Evolutionary conservation across 2,113 vertebrate genomes (phyloP).

Genomic region (Leptodactylus fuscus): DNA sequence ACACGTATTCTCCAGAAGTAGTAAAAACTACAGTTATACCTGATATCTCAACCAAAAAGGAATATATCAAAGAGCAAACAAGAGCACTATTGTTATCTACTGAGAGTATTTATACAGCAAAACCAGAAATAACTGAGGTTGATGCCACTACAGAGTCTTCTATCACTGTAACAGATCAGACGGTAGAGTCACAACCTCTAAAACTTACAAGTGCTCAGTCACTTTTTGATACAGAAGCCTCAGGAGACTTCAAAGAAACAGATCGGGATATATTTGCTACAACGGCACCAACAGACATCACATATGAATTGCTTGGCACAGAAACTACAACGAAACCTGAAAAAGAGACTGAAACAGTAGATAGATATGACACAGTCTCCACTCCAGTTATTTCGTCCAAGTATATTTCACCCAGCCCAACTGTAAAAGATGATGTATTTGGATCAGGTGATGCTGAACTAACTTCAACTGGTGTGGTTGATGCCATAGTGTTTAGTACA

Average conservation of each 20-base stretch:
- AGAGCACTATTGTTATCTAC: background rate
- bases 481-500: background rate
- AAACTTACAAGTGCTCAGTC: background rate
- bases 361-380: background rate
- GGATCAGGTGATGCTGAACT: constrained; percentile 29
- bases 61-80: background rate
- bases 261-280: background rate
- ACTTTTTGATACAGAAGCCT: background rate
- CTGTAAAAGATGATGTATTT: background rate
- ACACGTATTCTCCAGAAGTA: background rate
- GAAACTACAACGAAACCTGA: background rate
- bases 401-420: no score
- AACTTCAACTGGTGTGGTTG: background rate
- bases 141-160: background rate
- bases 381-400: no score
- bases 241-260: background rate
- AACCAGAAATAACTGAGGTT: background rate
- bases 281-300: background rate
- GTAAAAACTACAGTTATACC: background rate
- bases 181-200: background rate
- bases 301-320: background rate
- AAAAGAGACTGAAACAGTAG: background rate
- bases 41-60: background rate
- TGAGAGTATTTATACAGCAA: background rate
- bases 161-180: no score